phyloP scores from a whole-genome alignment of 2,888 invertebrate genomes.

The Tortrix viridana region DNA sequence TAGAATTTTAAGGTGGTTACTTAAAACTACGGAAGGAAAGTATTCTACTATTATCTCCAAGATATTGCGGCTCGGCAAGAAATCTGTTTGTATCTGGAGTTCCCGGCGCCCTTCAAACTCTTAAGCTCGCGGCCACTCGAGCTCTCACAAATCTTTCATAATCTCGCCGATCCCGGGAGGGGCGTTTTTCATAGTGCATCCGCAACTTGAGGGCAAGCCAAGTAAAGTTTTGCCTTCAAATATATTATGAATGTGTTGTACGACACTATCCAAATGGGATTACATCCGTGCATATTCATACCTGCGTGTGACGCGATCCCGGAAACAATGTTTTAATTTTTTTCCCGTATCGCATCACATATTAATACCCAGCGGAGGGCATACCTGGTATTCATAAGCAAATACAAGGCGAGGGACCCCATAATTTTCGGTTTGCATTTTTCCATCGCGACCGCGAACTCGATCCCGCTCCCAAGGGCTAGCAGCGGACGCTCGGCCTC shows the following conservation, averaged over 20 bases:
- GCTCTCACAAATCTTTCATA: constrained; percentile 84
- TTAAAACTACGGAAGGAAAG: constrained; percentile 18
- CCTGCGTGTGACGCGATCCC: constrained; percentile 49
- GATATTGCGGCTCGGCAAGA: constrained; percentile 63
- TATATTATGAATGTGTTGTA: constrained; percentile 1
- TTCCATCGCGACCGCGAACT: constrained; percentile 84
- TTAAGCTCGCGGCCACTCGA: constrained; percentile 78
- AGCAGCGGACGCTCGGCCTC: constrained; percentile 78
- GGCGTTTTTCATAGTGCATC: constrained; percentile 75
- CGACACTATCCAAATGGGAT: background rate
- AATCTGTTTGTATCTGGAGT: constrained; percentile 82
- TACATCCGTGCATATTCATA: constrained; percentile 1
- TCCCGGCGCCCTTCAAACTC: constrained; percentile 82
- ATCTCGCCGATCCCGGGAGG: constrained; percentile 77
- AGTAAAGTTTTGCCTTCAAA: constrained; percentile 41
- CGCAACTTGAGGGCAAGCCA: constrained; percentile 50
- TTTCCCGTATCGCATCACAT: constrained; percentile 68
- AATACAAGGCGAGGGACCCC: constrained; percentile 82
- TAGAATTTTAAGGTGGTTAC: constrained; percentile 13
- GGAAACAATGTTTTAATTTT: constrained; percentile 69
- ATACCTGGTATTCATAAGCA: constrained; percentile 81
- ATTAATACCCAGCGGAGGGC: constrained; percentile 64
- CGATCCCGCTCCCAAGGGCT: constrained; percentile 82
- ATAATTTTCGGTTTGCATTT: constrained; percentile 84
- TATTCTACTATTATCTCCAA: constrained; percentile 32